Base-by-base conservation (phyloP, 2,888 invertebrate species). In the Callosobruchus maculatus region DNA sequence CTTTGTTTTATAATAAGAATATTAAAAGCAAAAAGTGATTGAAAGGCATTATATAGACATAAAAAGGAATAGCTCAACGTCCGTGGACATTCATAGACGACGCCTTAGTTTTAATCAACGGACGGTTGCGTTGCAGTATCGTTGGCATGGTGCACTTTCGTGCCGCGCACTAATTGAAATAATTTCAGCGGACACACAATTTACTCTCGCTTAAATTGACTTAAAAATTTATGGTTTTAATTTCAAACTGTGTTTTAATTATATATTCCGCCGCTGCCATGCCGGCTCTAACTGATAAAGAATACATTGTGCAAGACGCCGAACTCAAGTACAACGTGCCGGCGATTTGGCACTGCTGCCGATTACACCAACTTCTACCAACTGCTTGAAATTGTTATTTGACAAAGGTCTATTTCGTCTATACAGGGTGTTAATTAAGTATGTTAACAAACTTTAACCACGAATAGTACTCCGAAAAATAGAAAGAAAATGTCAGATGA, bases 31-130 rank as follows among this genome's bases (percentile, higher is more conserved):
- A n/a, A n/a, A n/a, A n/a, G n/a, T n/a, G n/a, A n/a, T n/a, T n/a
- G n/a, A n/a, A n/a, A n/a, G n/a, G n/a, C n/a, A n/a, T n/a, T n/a
- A n/a, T n/a, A n/a, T n/a, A n/a, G n/a, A n/a, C n/a, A n/a, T n/a
- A n/a, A n/a, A 26, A 26, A 26, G 26, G 3, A 26, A 26, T 26
- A 26, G 26, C 26, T 26, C 7, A 26, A 26, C 26, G 13, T 49
- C 18, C 49, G 80, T 78, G 81, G 81, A 81, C 81, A 81, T 80
- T 81, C 78, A 81, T 81, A 78, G 73, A 77, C 78, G 73, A 77
- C 78, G 79, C 79, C 79, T 81, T 80, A 78, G 78, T 77, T 81
- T 82, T 80, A 81, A 82, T 82, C 81, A 82, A 80, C 77, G 80
- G n/a, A n/a, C n/a, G n/a, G n/a, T n/a, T 76, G 79, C 78, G 78